Evolutionary conservation across 2,113 vertebrate species (phyloP), one percentile per base, ranked within the genome.

Genomic region (Dasyurus viverrinus): DNA sequence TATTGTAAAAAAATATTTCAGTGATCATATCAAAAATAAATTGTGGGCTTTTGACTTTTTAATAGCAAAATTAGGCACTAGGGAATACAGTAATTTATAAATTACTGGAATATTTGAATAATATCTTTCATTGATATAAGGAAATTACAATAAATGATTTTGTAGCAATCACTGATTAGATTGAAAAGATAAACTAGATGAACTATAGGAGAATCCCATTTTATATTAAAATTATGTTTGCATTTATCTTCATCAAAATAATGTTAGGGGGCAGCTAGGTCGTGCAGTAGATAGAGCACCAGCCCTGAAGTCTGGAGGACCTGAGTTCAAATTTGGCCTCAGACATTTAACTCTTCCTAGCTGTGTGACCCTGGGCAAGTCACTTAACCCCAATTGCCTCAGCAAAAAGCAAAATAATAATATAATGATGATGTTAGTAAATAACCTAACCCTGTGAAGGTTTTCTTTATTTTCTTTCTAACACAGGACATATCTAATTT

Each of bases 1-100:
- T 89, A 25, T 68, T 89, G 14, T 90, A 53, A 52, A 26, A 53
- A n/a, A 60, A 48, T 60, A 27, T 91, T 42, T 95, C 89, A 94
- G 68, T 42, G 3, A 36, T 53, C 53, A 48, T 48, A 12, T 9
- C 14, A 94, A 30, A 42, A 47, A 92, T 54, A 2, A 91, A 22
- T 42, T 7, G 22, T 24, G 57, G 53, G 11, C 23, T 27, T 84
- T 53, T 12, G 46, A 90, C 46, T n/a, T 92, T 60, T 47, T n/a
- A 89, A 84, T 42, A 93, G 3, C 46, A 54, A 54, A 95, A 89
- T 8, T 90, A 89, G 6, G 84, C n/a, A n/a, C 36, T 42, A 93
- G 3, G 54, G 24, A 26, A 90, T 53, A 6, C 36, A 84, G 55
- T 91, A 89, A 55, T 26, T 46, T 92, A 94, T 93, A 36, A 52